These are phyloP conservation scores for Malacosoma neustria DNA, from an alignment of 2,888 invertebrate species.

Conservation along the genomic window DNA sequence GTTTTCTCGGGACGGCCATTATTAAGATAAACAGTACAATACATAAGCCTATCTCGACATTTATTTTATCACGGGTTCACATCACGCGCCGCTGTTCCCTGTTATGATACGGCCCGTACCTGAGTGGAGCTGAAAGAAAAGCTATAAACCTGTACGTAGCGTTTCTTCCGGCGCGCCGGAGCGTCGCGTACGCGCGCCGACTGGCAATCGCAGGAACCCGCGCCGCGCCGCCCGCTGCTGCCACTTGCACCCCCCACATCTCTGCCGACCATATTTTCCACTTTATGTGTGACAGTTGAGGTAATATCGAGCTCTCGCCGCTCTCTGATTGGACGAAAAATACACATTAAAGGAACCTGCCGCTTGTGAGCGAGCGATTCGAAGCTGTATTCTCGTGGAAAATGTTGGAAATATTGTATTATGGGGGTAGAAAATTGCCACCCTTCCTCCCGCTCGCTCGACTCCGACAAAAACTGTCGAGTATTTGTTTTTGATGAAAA, in stretches of 20 bases:
- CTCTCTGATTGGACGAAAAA: conserved; percentile 76
- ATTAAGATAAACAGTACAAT: conserved; percentile 76
- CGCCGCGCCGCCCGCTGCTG: conserved; percentile 21
- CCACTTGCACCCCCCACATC: conserved; percentile 50
- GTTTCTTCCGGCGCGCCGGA: conserved; percentile 68
- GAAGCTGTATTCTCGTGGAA: conserved; percentile 75
- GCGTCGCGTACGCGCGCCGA: conserved; percentile 69
- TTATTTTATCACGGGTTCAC: conserved; percentile 75
- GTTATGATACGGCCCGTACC: conserved; percentile 75
- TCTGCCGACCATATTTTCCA: conserved; percentile 76
- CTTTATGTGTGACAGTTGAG: conserved; percentile 77
- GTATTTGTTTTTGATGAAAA: conserved; percentile 76
- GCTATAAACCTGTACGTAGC: conserved; percentile 73
- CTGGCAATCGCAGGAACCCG: conserved; percentile 46
- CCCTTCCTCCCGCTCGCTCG: conserved; percentile 69
- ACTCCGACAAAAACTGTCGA: conserved; percentile 75
- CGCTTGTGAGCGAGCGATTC: conserved; percentile 71
- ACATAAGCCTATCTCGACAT: conserved; percentile 76
- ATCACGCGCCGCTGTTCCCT: conserved; percentile 74
- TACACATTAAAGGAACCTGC: conserved; percentile 76
- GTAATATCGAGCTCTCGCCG: conserved; percentile 76
- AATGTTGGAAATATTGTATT: conserved; percentile 76
- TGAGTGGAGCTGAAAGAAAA: conserved; percentile 75
- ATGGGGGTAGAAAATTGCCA: conserved; percentile 75
- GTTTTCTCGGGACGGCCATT: conserved; percentile 70